These are phyloP conservation scores for Minunthozetes semirufus DNA, from an alignment of 2,888 invertebrate genomes.

Conservation along the genomic window DNA sequence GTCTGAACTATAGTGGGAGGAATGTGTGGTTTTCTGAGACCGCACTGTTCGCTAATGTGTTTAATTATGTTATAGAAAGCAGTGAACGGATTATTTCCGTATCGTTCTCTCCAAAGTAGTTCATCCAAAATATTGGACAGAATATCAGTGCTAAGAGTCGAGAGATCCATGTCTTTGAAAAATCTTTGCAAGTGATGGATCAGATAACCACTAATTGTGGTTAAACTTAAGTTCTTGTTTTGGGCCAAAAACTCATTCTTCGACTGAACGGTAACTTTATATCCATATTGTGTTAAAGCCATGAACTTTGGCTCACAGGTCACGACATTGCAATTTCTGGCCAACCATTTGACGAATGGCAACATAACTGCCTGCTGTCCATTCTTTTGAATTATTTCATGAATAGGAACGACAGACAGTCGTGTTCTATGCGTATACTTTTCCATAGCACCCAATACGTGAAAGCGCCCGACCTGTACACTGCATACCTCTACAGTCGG, in stretches of 20 bases:
- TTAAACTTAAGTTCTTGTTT: neutral
- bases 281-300: neutral
- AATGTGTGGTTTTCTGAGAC: neutral
- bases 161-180: constrained; percentile 18
- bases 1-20: neutral
- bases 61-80: constrained; percentile 72
- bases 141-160: constrained; percentile 61
- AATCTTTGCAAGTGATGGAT: constrained; percentile 16
- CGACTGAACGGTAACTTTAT: neutral
- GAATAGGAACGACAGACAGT: neutral
- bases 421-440: neutral
- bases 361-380: neutral
- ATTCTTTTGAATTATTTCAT: neutral
- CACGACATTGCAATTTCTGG: neutral
- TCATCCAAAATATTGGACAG: constrained; percentile 62
- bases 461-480: neutral
- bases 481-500: neutral
- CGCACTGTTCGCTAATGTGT: constrained; percentile 60
- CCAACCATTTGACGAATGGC: neutral
- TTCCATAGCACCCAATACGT: constrained; percentile 16
- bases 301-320: neutral
- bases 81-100: constrained; percentile 65
- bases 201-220: constrained; percentile 35
- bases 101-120: constrained; percentile 78
- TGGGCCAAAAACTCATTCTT: neutral